phyloP scores from a whole-genome alignment of 1,140 invertebrate genomes.

The Drosophila busckii region DNA sequence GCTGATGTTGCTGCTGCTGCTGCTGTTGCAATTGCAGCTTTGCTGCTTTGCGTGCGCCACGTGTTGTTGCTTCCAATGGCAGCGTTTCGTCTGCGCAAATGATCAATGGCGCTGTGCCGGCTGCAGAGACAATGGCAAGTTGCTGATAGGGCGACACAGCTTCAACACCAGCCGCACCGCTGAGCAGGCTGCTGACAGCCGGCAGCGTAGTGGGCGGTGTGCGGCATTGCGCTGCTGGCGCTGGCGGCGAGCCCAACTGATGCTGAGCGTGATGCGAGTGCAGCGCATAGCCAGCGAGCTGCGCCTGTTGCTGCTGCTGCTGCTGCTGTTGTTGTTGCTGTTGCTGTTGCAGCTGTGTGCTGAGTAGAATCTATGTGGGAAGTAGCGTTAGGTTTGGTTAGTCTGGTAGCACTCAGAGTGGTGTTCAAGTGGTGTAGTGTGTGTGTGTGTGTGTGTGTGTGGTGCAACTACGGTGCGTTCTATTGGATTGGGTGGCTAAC shows the following conservation, averaged over 20 bases:
- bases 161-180: constrained; percentile 21
- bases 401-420: constrained; percentile 40
- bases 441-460: constrained; percentile 16
- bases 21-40: constrained; percentile 58
- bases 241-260: constrained; percentile 32
- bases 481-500: constrained; percentile 22
- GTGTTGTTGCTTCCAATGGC: constrained; percentile 7
- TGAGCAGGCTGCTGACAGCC: constrained; percentile 48
- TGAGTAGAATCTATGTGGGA: constrained; percentile 61
- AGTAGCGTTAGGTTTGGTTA: constrained; percentile 61
- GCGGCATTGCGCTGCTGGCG: constrained; percentile 26
- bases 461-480: constrained; percentile 36
- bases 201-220: constrained; percentile 54
- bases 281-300: constrained; percentile 40
- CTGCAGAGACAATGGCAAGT: constrained; percentile 52
- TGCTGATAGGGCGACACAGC: constrained; percentile 54
- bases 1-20: constrained; percentile 43
- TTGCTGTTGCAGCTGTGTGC: constrained; percentile 41
- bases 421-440: constrained; percentile 30
- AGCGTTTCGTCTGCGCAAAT: constrained; percentile 42
- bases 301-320: constrained; percentile 45
- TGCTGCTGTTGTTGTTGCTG: constrained; percentile 61
- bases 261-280: constrained; percentile 50
- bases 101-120: constrained; percentile 37
- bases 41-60: constrained; percentile 41